These are phyloP conservation scores for Equus przewalskii DNA, from an alignment of 2,113 vertebrate species.

Conservation along the genomic window DNA sequence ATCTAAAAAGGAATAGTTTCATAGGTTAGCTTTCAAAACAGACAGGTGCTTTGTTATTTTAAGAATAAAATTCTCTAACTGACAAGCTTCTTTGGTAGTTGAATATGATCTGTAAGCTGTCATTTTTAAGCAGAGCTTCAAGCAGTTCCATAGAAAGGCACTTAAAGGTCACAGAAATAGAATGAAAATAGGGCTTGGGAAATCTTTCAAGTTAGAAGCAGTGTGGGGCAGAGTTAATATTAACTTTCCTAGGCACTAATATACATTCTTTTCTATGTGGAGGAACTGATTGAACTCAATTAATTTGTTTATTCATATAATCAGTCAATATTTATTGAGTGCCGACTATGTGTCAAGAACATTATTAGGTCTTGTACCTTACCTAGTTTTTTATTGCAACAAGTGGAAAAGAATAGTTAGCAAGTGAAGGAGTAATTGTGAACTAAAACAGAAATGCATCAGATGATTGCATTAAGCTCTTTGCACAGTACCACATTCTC, in stretches of 20 bases:
- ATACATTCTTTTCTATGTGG: not conserved
- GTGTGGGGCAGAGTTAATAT: not conserved
- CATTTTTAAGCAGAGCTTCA: conserved; percentile 6
- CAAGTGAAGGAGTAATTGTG: conserved; percentile 1
- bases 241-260: not conserved
- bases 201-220: conserved; percentile 45
- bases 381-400: not conserved
- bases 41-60: conserved; percentile 71
- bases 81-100: conserved; percentile 60
- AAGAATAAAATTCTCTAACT: conserved; percentile 65
- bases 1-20: conserved; percentile 64
- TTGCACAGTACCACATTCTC: not conserved
- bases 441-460: not conserved
- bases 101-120: conserved; percentile 47
- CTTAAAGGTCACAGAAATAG: conserved; percentile 56
- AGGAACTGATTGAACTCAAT: not conserved
- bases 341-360: not conserved
- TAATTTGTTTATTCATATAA: conserved; percentile 2
- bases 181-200: conserved; percentile 30
- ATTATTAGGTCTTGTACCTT: not conserved
- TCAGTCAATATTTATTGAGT: not conserved
- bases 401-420: not conserved
- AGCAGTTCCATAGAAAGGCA: conserved; percentile 1
- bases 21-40: conserved; percentile 72
- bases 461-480: not conserved